These are phyloP conservation scores for Sthenelais limicola DNA, from an alignment of 2,888 invertebrate genomes.

Conservation along the genomic window DNA sequence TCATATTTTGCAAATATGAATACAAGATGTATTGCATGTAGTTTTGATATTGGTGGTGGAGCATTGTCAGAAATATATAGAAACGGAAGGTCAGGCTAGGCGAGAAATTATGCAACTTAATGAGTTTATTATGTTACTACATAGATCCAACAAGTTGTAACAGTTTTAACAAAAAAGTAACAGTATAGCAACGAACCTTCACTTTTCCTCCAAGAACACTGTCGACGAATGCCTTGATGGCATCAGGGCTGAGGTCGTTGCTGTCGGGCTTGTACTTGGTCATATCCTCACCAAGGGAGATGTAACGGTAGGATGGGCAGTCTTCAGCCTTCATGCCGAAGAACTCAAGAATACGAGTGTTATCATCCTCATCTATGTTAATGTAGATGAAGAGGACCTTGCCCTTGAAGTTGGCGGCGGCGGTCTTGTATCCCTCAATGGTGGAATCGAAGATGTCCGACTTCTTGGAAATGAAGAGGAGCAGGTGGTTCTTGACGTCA, in stretches of 20 bases:
- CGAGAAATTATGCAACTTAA: too few species aligned
- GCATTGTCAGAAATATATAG: too few species aligned
- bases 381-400: slow-evolving; percentile 95
- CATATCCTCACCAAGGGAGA: slow-evolving; percentile 87
- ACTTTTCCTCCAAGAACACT: slow-evolving; percentile 92
- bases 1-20: too few species aligned
- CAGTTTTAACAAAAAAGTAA: too few species aligned
- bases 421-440: slow-evolving; percentile 83
- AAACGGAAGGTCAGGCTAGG: too few species aligned
- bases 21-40: too few species aligned
- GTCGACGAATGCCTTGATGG: slow-evolving; percentile 85
- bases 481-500: slow-evolving; percentile 95
- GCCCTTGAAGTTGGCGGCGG: slow-evolving; percentile 92
- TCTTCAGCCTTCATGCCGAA: slow-evolving; percentile 97
- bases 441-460: slow-evolving; percentile 83
- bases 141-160: too few species aligned
- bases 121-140: too few species aligned
- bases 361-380: slow-evolving; percentile 95
- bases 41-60: too few species aligned
- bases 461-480: slow-evolving; percentile 92
- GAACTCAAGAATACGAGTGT: slow-evolving; percentile 98
- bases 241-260: slow-evolving; percentile 79
- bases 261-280: slow-evolving; percentile 84
- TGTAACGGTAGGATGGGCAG: slow-evolving; percentile 82
- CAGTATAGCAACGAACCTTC: too few species aligned